Conservation (phyloP, 2,113 vertebrate species). For the Leucoraja erinaceus region DNA sequence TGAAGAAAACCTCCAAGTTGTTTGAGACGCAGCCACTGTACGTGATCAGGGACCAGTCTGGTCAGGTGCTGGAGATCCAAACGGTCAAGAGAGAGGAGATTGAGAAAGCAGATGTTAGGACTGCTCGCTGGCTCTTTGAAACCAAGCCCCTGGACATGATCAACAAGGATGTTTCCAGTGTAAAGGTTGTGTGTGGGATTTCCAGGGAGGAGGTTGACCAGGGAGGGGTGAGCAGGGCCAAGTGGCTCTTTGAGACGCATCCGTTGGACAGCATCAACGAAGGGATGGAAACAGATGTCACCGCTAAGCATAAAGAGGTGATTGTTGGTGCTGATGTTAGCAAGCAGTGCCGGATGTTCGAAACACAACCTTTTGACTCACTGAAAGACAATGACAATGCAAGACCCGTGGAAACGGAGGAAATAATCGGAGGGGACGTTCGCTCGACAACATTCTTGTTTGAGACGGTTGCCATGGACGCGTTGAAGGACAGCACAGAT, state of each 20-base stretch:
- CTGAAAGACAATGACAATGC: slow-evolving; percentile 67
- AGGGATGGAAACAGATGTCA: slow-evolving; percentile 54
- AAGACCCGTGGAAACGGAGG: slow-evolving; percentile 53
- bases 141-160: slow-evolving; percentile 68
- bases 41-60: slow-evolving; percentile 69
- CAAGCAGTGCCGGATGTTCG: slow-evolving; percentile 81
- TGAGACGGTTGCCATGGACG: slow-evolving; percentile 70
- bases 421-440: slow-evolving; percentile 75
- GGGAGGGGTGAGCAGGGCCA: slow-evolving; percentile 61
- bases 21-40: slow-evolving; percentile 75
- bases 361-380: slow-evolving; percentile 75
- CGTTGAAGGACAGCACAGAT: slow-evolving; percentile 67
- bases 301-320: slow-evolving; percentile 58
- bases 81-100: slow-evolving; percentile 70
- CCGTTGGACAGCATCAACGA: slow-evolving; percentile 67
- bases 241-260: slow-evolving; percentile 78
- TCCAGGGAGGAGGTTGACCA: slow-evolving; percentile 69
- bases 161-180: slow-evolving; percentile 57
- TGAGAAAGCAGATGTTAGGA: slow-evolving; percentile 67
- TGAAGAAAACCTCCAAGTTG: slow-evolving; percentile 68
- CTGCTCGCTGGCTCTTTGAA: slow-evolving; percentile 72
- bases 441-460: slow-evolving; percentile 73
- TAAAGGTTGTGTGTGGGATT: slow-evolving; percentile 67
- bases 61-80: slow-evolving; percentile 72
- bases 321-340: slow-evolving; percentile 70